Percentiles rank a stretch among this genome's conserved stretches.
Evolutionary conservation across 2,113 vertebrate genomes (phyloP).

Genomic region (Poecilia latipinna): DNA sequence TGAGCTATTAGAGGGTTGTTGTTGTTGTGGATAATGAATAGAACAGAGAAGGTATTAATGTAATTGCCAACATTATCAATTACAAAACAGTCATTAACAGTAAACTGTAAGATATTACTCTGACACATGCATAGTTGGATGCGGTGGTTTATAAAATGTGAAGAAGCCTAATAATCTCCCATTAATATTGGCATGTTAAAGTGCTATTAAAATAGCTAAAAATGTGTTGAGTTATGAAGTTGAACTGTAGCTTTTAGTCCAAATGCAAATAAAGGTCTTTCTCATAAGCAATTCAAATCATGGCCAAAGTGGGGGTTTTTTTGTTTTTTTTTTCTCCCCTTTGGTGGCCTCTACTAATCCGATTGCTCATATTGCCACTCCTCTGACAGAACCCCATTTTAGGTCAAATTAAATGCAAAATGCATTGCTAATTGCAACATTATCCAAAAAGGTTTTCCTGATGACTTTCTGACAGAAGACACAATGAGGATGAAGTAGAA

Average conservation of each 20-base stretch:
- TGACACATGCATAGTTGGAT: constrained; percentile 9
- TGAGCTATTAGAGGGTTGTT: constrained; percentile 54
- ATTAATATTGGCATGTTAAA: constrained; percentile 22
- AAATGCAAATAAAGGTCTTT: constrained; percentile 35
- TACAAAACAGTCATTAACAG: constrained; percentile 58
- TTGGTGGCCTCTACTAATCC: constrained; percentile 16
- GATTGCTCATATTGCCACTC: constrained; percentile 29
- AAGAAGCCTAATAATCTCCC: not conserved
- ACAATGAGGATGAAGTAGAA: constrained; percentile 44
- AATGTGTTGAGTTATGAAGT: constrained; percentile 33
- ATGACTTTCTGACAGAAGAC: constrained; percentile 40
- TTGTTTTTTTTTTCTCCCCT: constrained; percentile 24
- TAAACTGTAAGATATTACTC: constrained; percentile 45
- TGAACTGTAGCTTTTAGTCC: constrained; percentile 40
- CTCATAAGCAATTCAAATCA: constrained; percentile 66
- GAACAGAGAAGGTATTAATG: constrained; percentile 46
- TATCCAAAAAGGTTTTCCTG: constrained; percentile 46
- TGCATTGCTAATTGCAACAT: constrained; percentile 54
- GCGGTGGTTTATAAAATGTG: constrained; percentile 8
- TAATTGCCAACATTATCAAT: constrained; percentile 56
- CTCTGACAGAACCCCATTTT: constrained; percentile 53
- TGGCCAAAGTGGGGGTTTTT: constrained; percentile 24
- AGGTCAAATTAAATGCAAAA: constrained; percentile 56
- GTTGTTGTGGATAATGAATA: constrained; percentile 53
- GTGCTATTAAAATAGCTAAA: constrained; percentile 1